Evolutionary conservation across 2,888 invertebrate species (phyloP).

Genomic region (Papilio elwesi): DNA sequence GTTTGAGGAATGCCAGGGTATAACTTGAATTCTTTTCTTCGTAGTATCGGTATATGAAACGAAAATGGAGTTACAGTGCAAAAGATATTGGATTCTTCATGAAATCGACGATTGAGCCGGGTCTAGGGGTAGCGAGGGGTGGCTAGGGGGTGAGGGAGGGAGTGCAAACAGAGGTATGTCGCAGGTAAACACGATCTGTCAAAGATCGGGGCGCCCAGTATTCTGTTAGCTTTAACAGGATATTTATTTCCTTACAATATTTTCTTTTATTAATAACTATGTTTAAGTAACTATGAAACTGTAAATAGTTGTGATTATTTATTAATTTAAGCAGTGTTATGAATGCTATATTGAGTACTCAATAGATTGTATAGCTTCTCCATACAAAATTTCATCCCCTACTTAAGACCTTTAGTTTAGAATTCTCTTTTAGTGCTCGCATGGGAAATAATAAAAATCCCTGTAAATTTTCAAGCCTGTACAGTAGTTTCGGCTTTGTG

Average conservation of each 20-base stretch:
- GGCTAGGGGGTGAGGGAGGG: conserved; percentile 42
- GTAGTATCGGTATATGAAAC: conserved; percentile 23
- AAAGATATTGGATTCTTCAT: conserved; percentile 80
- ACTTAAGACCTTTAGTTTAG: too few species aligned
- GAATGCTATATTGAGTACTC: too few species aligned
- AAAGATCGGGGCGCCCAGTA: conserved; percentile 52
- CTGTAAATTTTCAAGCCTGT: too few species aligned
- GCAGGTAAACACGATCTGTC: conserved; percentile 66
- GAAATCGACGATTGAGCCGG: conserved; percentile 62
- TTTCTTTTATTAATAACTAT: conserved; percentile 27
- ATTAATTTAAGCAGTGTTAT: too few species aligned
- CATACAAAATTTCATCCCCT: too few species aligned
- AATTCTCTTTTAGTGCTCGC: too few species aligned
- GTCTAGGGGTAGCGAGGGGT: conserved; percentile 30
- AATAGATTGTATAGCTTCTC: too few species aligned
- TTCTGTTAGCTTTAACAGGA: conserved; percentile 48
- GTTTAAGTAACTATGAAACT: not conserved
- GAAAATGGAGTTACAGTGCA: conserved; percentile 63
- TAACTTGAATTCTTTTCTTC: conserved; percentile 32
- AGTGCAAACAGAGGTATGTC: conserved; percentile 61
- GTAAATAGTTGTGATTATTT: too few species aligned
- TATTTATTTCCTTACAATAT: conserved; percentile 44
- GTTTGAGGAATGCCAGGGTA: conserved; percentile 8
- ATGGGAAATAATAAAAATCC: too few species aligned
- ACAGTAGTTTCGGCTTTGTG: too few species aligned